These are phyloP conservation scores for Cheilosia impressa DNA, from an alignment of 2,888 invertebrate genomes.

Conservation along the genomic window DNA sequence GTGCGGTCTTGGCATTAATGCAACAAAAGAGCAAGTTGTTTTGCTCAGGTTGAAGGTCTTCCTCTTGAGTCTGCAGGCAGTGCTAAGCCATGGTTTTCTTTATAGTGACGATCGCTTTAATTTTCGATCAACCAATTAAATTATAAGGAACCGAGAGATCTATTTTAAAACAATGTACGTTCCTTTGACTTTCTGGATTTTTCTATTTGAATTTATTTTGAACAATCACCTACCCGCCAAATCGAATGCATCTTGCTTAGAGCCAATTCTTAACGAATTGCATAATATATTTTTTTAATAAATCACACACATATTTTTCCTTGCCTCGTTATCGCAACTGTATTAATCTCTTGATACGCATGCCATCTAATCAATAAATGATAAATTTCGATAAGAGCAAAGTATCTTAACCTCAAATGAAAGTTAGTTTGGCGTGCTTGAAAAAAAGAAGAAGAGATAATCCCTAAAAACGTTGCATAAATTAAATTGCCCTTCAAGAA, in stretches of 20 bases:
- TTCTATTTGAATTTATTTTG: no score
- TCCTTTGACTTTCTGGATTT: no score
- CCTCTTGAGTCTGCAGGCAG: no score
- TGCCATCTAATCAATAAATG: slow-evolving; percentile 2
- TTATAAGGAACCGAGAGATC: no score
- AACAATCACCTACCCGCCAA: no score
- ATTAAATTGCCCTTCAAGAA: slow-evolving; percentile 36
- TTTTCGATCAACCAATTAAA: no score
- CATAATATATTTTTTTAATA: slow-evolving; percentile 12
- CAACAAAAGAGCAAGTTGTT: no score
- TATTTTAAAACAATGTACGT: no score
- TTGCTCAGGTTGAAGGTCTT: no score
- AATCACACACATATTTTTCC: background rate
- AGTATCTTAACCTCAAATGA: slow-evolving; percentile 1
- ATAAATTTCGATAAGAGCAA: slow-evolving; percentile 14
- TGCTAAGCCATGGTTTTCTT: no score
- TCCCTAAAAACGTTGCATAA: slow-evolving; percentile 10
- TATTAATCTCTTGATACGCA: slow-evolving; percentile 10
- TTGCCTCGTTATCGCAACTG: slow-evolving; percentile 8
- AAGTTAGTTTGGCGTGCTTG: background rate
- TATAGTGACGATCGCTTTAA: no score
- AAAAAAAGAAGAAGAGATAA: background rate
- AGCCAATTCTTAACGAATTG: background rate
- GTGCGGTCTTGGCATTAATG: no score
- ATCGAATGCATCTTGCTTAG: background rate